phyloP scores from a whole-genome alignment of 2,888 invertebrate species.

The Drosophila mercatorum region DNA sequence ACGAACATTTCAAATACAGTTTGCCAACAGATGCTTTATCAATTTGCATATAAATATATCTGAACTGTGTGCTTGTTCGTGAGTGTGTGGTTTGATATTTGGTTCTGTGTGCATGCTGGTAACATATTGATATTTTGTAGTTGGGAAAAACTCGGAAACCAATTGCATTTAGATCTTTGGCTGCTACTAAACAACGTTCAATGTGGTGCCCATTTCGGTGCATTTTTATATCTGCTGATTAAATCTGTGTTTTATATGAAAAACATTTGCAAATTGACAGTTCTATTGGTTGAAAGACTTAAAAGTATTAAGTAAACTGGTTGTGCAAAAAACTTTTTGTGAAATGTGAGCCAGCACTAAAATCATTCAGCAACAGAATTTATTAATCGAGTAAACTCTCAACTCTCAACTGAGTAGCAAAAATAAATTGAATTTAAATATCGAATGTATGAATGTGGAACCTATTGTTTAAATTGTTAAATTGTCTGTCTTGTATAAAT shows the following conservation, averaged over 20 bases:
- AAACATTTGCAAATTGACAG: background rate
- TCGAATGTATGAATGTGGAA: background rate
- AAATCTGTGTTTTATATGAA: background rate
- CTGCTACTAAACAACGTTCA: background rate
- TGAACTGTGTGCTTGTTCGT: background rate
- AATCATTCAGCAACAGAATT: background rate
- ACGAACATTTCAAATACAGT: background rate
- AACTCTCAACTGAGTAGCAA: background rate
- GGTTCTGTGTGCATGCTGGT: background rate
- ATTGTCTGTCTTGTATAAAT: background rate
- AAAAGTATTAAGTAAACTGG: background rate
- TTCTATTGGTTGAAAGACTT: background rate
- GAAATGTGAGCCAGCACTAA: no score
- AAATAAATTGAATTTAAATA: background rate
- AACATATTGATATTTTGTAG: conserved; percentile 8
- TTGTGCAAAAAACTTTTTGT: background rate
- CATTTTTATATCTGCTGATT: background rate
- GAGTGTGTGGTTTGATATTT: background rate
- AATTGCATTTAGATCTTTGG: conserved; percentile 27
- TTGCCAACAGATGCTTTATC: conserved; percentile 27
- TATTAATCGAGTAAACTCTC: background rate
- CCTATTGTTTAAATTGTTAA: background rate
- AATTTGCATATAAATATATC: conserved; percentile 49
- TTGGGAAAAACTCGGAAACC: conserved; percentile 6
- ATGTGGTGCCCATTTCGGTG: background rate